A percentile compares a stretch with the other conserved stretches of the same genome.
phyloP scores from a whole-genome alignment of 2,113 vertebrate species.

The Chaetodon trifascialis region DNA sequence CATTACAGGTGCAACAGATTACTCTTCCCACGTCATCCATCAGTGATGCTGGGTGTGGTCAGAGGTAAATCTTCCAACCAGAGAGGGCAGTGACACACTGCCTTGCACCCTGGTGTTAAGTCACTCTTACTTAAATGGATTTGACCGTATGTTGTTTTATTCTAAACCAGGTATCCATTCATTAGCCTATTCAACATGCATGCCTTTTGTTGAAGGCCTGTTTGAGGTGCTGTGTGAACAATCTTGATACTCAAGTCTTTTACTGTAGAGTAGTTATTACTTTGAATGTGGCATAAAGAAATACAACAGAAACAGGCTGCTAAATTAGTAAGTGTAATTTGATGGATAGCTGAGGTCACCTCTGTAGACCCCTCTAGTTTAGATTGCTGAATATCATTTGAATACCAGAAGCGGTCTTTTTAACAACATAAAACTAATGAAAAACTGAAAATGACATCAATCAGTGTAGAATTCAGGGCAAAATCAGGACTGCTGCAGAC shows the following conservation, averaged over 20 bases:
- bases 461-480: background rate
- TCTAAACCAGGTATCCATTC: background rate
- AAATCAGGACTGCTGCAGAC: background rate
- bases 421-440: background rate
- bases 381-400: background rate
- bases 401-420: background rate
- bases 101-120: background rate
- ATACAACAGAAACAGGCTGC: background rate
- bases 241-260: background rate
- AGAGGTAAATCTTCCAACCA: background rate
- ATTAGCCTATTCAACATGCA: background rate
- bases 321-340: constrained; percentile 3
- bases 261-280: background rate
- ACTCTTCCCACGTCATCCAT: background rate
- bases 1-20: background rate
- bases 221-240: background rate
- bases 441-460: background rate
- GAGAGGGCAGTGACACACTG: background rate
- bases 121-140: background rate
- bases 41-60: background rate
- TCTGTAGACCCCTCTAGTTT: background rate
- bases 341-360: background rate
- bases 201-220: background rate
- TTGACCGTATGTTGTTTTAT: background rate
- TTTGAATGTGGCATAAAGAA: background rate